A percentile compares a stretch with the other conserved stretches of the same genome.
phyloP scores from a whole-genome alignment of 1,140 invertebrate genomes.

The Paraescarpia echinospica region DNA sequence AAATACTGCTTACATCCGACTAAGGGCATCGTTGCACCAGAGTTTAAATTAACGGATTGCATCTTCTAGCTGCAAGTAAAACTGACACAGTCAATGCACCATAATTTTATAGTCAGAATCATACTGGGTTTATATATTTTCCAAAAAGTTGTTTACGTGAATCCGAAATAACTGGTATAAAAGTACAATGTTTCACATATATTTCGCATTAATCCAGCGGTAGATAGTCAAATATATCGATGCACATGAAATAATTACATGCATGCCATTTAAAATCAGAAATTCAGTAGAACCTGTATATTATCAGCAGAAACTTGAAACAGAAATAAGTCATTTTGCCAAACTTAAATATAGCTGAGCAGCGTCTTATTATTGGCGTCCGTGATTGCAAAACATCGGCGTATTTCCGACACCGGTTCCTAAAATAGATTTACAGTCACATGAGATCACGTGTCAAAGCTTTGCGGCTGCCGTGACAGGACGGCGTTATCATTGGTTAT shows the following conservation, averaged over 20 bases:
- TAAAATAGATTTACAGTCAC: constrained; percentile 2
- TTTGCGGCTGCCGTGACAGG: neutral
- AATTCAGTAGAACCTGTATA: neutral
- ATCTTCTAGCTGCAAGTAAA: neutral
- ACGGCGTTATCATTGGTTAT: neutral
- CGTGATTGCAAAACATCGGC: neutral
- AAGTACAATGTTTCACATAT: too few species aligned
- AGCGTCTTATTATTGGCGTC: neutral
- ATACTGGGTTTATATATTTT: neutral
- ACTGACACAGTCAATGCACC: neutral
- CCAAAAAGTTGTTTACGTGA: neutral
- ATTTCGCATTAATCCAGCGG: neutral
- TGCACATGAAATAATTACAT: neutral
- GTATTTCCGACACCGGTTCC: neutral
- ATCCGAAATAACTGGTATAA: neutral
- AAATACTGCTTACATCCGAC: constrained; percentile 40
- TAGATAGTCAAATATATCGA: neutral
- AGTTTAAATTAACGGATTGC: constrained; percentile 28
- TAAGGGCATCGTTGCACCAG: constrained; percentile 33
- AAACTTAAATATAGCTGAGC: neutral
- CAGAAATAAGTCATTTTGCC: neutral
- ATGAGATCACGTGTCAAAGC: neutral
- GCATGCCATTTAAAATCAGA: neutral
- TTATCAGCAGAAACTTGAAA: neutral
- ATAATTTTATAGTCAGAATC: neutral